Evolutionary conservation across 2,888 invertebrate species (phyloP).

Genomic region (Ophion ellenae): DNA sequence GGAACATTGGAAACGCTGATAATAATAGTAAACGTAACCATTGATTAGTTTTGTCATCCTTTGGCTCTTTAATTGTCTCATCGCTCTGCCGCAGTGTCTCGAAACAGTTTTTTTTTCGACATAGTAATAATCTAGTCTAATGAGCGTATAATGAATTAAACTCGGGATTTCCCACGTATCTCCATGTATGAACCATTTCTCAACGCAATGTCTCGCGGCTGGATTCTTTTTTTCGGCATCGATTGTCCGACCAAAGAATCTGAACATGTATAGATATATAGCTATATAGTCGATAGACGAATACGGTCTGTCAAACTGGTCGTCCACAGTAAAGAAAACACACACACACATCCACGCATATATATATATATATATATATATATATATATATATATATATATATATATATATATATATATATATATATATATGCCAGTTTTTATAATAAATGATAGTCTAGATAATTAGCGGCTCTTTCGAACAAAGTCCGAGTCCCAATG

Average conservation of each 20-base stretch:
- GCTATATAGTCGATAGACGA: not conserved
- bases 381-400: slow-evolving; percentile 15
- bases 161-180: slow-evolving; percentile 27
- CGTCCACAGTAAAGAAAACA: too few species aligned
- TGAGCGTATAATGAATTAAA: not conserved
- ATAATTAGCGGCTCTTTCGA: slow-evolving; percentile 80
- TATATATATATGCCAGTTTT: slow-evolving; percentile 58
- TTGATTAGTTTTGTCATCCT: too few species aligned
- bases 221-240: slow-evolving; percentile 29
- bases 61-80: too few species aligned
- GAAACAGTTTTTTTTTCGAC: not conserved
- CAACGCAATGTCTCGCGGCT: slow-evolving; percentile 9
- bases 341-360: too few species aligned
- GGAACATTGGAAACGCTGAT: too few species aligned
- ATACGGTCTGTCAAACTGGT: not conserved
- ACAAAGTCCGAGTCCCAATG: slow-evolving; percentile 2
- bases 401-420: too few species aligned
- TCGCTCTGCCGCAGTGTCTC: not conserved
- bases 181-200: slow-evolving; percentile 41
- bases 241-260: slow-evolving; percentile 44
- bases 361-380: too few species aligned
- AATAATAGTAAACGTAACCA: too few species aligned
- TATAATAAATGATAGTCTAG: slow-evolving; percentile 81
- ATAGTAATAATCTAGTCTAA: not conserved
- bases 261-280: not conserved